A percentile compares a stretch with the other conserved stretches of the same genome.
These are phyloP conservation scores for Rhabdomys pumilio DNA, from an alignment of 2,797 vertebrate genomes.

Conservation along the genomic window DNA sequence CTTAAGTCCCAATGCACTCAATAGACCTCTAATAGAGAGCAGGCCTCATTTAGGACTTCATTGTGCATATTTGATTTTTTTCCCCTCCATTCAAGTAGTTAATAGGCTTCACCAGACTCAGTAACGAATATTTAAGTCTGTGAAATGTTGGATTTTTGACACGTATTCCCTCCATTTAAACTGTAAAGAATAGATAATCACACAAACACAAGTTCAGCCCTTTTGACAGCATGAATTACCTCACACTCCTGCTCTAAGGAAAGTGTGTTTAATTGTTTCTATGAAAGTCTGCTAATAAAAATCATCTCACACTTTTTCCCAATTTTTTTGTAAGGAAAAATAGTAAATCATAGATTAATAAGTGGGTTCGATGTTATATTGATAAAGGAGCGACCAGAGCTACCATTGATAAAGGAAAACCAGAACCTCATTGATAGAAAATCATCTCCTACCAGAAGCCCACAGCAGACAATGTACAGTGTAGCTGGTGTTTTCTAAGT, in stretches of 20 bases:
- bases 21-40: constrained; percentile 4
- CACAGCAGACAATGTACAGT: not conserved
- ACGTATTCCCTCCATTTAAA: constrained; percentile 70
- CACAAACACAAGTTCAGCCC: constrained; percentile 63
- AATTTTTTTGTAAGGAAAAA: constrained; percentile 73
- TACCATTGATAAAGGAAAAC: not conserved
- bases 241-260: constrained; percentile 46
- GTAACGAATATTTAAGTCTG: constrained; percentile 66
- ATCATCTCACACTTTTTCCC: constrained; percentile 63
- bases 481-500: not conserved
- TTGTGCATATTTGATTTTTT: constrained; percentile 60
- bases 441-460: not conserved
- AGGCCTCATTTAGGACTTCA: constrained; percentile 11
- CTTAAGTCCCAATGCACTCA: not conserved
- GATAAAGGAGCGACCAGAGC: not conserved
- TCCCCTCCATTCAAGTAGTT: constrained; percentile 17
- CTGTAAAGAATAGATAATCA: constrained; percentile 4
- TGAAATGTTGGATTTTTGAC: constrained; percentile 65
- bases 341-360: constrained; percentile 71
- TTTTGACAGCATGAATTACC: constrained; percentile 26
- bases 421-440: not conserved
- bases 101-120: constrained; percentile 54
- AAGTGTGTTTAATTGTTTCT: constrained; percentile 76
- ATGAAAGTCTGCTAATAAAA: constrained; percentile 60
- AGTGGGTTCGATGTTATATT: not conserved